Conservation (phyloP, 1,140 invertebrate genomes). For the Calosoma granatense region DNA sequence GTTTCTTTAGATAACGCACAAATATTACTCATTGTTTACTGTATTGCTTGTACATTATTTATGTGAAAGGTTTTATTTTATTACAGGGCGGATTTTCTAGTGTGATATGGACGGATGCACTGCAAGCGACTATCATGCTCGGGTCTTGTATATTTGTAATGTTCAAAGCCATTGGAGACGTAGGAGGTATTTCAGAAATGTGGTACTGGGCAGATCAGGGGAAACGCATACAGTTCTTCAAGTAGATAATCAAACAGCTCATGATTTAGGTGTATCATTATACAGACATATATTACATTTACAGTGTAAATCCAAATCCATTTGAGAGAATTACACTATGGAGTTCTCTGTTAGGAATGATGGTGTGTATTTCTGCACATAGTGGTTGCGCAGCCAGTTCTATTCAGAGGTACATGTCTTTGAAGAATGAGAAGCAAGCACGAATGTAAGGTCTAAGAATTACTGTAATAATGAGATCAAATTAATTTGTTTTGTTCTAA, state of each 20-base stretch:
- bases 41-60: too few species aligned
- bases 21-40: too few species aligned
- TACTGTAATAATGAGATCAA: neutral
- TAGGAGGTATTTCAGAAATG: constrained; percentile 48
- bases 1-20: too few species aligned
- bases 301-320: constrained; percentile 46
- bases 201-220: constrained; percentile 35
- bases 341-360: constrained; percentile 43
- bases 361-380: constrained; percentile 41
- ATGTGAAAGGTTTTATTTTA: too few species aligned
- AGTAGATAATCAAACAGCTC: neutral
- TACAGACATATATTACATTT: neutral
- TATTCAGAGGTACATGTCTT: constrained; percentile 47
- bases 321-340: constrained; percentile 46
- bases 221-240: constrained; percentile 42
- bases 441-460: too few species aligned
- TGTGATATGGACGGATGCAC: constrained; percentile 61
- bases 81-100: constrained; percentile 38
- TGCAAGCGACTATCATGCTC: constrained; percentile 59
- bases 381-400: constrained; percentile 44
- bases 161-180: constrained; percentile 47
- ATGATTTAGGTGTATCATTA: neutral
- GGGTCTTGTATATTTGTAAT: constrained; percentile 53
- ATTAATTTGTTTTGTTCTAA: neutral
- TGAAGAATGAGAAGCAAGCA: constrained; percentile 40